Evolutionary conservation across 2,888 invertebrate genomes (phyloP), one percentile per base, ranked within the genome.

Genomic region (Heteromurus nitidus): DNA sequence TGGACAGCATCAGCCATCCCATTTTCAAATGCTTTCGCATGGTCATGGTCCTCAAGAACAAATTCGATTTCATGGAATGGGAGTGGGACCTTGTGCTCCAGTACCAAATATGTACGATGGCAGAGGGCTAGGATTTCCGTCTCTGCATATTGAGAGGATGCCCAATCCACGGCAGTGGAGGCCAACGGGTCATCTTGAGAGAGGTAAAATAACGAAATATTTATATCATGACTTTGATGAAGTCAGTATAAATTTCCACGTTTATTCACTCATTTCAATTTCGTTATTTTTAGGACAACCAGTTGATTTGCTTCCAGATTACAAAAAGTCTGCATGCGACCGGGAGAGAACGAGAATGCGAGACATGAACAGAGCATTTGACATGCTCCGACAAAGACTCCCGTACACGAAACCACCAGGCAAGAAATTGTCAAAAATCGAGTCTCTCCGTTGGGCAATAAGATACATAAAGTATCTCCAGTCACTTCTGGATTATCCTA

Each of bases 351-450:
- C 94, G 0, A 91, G 95, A 47, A 95, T 95, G 95, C 91, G 94
- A 1, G 95, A 95, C 87, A 95, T 95, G 95, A 95, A 95, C 88
- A 91, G 92, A 68, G 95, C 95, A 0, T 95, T 94, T 87, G 95
- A 95, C 88, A 89, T 70, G 64, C 67, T 82, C 1, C 16, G 82
- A 13, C 75, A 82, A 50, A 58, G 76, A 2, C 76, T 82, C 11
- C 82, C 82, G 0, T 77, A 82, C 50, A 70, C 67, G 68, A 95
- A 95, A 88, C 95, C 95, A 0, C 93, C 94, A 18, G 95, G 95
- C 83, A 95, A 95, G 89, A 95, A 95, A 88, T 92, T 95, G 87
- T 95, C 95, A 16, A 95, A 95, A 90, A 95, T 95, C 84, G 95
- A 95, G 88, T 93, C 94, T 50, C 91, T 95, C 16, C 92, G 95